Evolutionary conservation across 2,888 invertebrate species (phyloP), one percentile per base, ranked within the genome.

Genomic region (Pycnomerus fuliginosus): DNA sequence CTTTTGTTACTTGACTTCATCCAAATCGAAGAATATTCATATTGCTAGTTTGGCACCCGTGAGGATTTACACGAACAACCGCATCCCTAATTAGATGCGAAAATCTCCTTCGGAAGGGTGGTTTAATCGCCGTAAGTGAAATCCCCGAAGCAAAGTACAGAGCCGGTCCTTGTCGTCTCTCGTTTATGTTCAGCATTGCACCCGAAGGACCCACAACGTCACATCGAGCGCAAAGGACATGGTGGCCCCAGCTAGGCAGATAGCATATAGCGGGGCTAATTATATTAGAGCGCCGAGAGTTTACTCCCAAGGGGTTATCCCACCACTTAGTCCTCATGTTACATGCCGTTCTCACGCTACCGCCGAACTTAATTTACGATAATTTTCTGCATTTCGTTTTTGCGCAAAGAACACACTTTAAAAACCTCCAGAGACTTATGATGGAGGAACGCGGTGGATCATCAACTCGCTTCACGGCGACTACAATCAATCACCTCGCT

Each of bases 241-340:
- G 35, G 30, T 20, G 15, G 27, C 11, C 16, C n/a, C 38, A 22
- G 35, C 42, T 35, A 24, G 43, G 24, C 41, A 25, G 25, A 41
- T 23, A 43, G 44, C 44, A 37, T 44, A 42, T 46, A 42, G 44
- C 38, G 23, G 28, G 24, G 40, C 58, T 61, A 61, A 61, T 61
- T 60, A 42, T 55, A 60, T 61, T 60, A 61, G 50, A 53, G 49
- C 42, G 51, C 55, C 52, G 59, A 60, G 58, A 58, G 57, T 60
- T 55, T 37, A 43, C 25, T 60, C 58, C 58, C 60, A 33, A 2
- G 50, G 52, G 60, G 48, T 34, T 45, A 44, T 27, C 43, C 43
- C 27, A 43, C 47, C 38, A 30, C 42, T 47, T 47, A 36, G 38
- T 33, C 37, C 37, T 38, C 47, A 11, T 42, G 42, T 47, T 44